Evolutionary conservation across 2,797 vertebrate genomes (phyloP), one percentile per base, ranked within the genome.

Genomic region (Myioborus melanocephalus): DNA sequence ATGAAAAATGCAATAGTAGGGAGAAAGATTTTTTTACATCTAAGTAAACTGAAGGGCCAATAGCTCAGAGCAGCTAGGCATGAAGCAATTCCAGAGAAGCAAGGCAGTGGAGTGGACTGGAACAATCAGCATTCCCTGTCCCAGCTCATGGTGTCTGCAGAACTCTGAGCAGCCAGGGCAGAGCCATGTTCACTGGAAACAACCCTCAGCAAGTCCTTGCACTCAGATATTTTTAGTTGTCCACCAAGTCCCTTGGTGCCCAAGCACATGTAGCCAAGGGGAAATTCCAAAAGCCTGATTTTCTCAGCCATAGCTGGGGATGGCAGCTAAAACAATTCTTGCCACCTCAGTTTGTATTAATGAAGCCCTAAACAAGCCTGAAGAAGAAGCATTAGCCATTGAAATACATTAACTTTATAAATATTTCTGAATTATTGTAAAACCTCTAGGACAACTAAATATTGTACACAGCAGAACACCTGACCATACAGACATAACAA

Each of bases 281-380:
- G 69, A 86, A 77, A 82, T 10, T 14, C 18, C 24, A 21, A 6
- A 57, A 3, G 1, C 10, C 14, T 34, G 21, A 68, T 56, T 43
- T 79, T 44, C 70, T 68, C 32, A 68, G 57, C 37, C 46, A 13
- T 2, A 14, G 50, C 20, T 9, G 27, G 44, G 10, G 23, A 35
- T 15, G 50, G 18, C 34, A 92, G 46, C 26, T 64, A n/a, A 78
- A 86, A 52, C 20, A 85, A 61, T 12, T 11, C 18, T 39, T 75
- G 32, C 30, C 64, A 12, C 32, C 10, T n/a, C 43, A 13, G 12
- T 8, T 60, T 14, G 28, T 8, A 55, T 32, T 44, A 68, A 83
- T 0, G 3, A 87, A 75, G 63, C 21, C 43, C 37, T 21, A 3
- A 44, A 65, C 7, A 27, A 35, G 15, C 8, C 19, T 2, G 0